Evolutionary conservation across 2,888 invertebrate genomes (phyloP).

Genomic region (Mylabris sibirica): DNA sequence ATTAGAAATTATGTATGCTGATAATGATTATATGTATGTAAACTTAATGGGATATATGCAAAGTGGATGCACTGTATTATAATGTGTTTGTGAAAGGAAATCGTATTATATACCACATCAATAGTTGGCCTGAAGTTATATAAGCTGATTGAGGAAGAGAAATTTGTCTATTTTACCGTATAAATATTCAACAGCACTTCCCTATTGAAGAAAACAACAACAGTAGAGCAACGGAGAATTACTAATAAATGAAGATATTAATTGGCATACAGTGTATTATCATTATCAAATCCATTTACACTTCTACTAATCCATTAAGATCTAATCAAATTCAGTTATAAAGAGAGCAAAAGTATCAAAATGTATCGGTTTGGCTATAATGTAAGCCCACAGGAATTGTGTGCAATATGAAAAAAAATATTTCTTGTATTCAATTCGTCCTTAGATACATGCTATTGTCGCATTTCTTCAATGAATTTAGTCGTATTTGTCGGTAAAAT

Average conservation of each 20-base stretch:
- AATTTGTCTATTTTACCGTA: background rate
- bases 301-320: too few species aligned
- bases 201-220: background rate
- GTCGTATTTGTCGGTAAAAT: background rate
- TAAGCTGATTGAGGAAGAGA: background rate
- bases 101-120: constrained; percentile 5
- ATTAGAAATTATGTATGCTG: background rate
- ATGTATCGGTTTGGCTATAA: too few species aligned
- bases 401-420: too few species aligned
- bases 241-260: too few species aligned
- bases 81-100: constrained; percentile 8
- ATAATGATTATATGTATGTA: background rate
- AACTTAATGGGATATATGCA: background rate
- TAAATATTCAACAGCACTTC: constrained; percentile 11
- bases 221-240: too few species aligned
- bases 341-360: too few species aligned
- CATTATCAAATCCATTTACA: too few species aligned
- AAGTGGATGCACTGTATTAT: background rate
- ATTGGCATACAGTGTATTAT: too few species aligned
- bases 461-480: background rate
- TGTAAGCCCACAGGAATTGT: too few species aligned
- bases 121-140: constrained; percentile 1
- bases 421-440: background rate
- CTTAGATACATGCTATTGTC: background rate
- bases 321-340: too few species aligned